Percentiles rank a stretch among this genome's conserved stretches.
Conservation (phyloP, 2,797 vertebrate genomes). For the Delichon dasypus region DNA sequence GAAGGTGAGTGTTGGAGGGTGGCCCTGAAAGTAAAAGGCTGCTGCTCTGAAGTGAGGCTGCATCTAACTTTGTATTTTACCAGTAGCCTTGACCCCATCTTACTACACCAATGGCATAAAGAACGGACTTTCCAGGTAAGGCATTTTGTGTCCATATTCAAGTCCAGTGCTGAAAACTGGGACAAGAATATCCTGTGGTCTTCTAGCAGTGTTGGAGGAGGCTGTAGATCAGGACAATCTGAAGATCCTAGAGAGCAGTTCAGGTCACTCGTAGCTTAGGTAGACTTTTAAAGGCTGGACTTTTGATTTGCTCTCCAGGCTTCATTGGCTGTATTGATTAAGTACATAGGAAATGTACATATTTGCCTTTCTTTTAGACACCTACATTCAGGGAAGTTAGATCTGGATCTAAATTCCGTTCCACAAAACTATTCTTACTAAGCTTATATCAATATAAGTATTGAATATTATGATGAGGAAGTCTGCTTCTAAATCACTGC, state of each 20-base stretch:
- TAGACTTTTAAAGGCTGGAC: background rate
- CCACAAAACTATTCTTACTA: background rate
- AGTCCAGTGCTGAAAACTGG: background rate
- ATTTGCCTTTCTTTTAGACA: background rate
- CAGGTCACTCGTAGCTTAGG: background rate
- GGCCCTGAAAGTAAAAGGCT: background rate
- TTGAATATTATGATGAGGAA: constrained; percentile 13
- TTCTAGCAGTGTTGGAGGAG: background rate
- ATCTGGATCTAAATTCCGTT: background rate
- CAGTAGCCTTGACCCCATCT: background rate
- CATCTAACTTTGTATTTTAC: background rate
- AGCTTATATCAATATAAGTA: background rate
- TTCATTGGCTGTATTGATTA: background rate
- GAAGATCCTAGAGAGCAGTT: background rate
- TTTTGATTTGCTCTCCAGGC: background rate
- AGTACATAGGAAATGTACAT: background rate
- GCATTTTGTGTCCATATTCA: background rate
- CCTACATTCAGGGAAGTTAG: background rate
- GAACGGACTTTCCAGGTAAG: background rate
- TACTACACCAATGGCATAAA: background rate
- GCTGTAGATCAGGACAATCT: background rate
- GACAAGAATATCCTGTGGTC: background rate
- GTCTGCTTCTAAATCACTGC: background rate
- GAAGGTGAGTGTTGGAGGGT: background rate
- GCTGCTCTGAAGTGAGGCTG: background rate